Evolutionary conservation across 2,888 invertebrate genomes (phyloP), one percentile per base, ranked within the genome.

Genomic region (Ecliptopera silaceata): DNA sequence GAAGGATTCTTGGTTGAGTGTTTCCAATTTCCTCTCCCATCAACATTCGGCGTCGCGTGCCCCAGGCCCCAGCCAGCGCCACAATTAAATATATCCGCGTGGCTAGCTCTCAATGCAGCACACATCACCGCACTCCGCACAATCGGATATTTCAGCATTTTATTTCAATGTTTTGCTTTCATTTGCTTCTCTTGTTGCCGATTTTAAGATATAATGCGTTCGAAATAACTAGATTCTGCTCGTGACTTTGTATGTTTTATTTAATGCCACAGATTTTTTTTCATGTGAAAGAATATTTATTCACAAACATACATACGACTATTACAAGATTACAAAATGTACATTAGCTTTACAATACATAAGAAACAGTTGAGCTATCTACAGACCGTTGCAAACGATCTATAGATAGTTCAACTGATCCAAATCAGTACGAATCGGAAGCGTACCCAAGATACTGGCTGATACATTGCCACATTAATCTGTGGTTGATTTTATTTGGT

Each of bases 1-100:
- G 4, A 29, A 48, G 52, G 48, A 57, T 32, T 39, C 39, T 47
- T 52, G 48, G 44, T 31, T 46, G 56, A 51, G 20, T 56, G 56
- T 56, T 51, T 48, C 64, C 66, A 66, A 66, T 66, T 64, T 66
- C 66, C 66, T 58, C 56, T 59, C 26, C 38, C 44, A 54, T 57
- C 63, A 64, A 48, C 68, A 68, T 61, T 64, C 63, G 39, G 18
- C 18, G 41, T 36, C 58, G 54, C 63, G 57, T 50, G 50, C 55
- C 60, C 31, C 58, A 26, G 26, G n/a, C n/a, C n/a, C n/a, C 26
- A 26, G 26, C 10, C 26, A 44, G 65, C 66, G 71, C 80, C 80
- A 80, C 90, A 90, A 90, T 90, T 90, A 90, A 90, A 90, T 87
- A 81, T 83, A 77, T 81, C 80, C 89, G 81, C 81, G 69, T 81